A percentile compares a stretch with the other conserved stretches of the same genome.
phyloP scores from a whole-genome alignment of 2,888 invertebrate genomes.

The Apamea crenata region DNA sequence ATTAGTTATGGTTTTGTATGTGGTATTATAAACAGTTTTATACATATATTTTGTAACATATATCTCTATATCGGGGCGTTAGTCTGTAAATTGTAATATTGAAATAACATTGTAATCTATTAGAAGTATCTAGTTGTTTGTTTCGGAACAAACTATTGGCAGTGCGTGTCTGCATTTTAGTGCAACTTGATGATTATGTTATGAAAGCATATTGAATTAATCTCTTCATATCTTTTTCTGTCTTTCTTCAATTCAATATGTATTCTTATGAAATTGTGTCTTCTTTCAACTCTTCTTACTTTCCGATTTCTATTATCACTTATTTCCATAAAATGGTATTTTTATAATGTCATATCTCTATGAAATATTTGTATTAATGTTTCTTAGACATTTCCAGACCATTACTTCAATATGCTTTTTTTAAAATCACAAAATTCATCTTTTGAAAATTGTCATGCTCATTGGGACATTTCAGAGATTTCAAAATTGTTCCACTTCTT shows the following conservation, averaged over 20 bases:
- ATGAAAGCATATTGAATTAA: slow-evolving; percentile 89
- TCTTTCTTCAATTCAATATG: slow-evolving; percentile 58
- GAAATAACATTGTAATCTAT: slow-evolving; percentile 78
- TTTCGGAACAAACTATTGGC: slow-evolving; percentile 83
- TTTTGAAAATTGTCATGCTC: slow-evolving; percentile 79
- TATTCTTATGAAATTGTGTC: slow-evolving; percentile 51
- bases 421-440: slow-evolving; percentile 84
- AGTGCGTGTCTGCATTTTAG: slow-evolving; percentile 91
- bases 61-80: slow-evolving; percentile 84
- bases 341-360: slow-evolving; percentile 46
- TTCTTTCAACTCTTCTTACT: slow-evolving; percentile 7
- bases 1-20: slow-evolving; percentile 89
- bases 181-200: slow-evolving; percentile 85
- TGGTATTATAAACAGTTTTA: slow-evolving; percentile 82
- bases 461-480: slow-evolving; percentile 81
- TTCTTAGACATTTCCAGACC: slow-evolving; percentile 64
- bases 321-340: slow-evolving; percentile 39
- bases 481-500: slow-evolving; percentile 69
- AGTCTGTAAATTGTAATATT: slow-evolving; percentile 84
- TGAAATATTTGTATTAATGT: slow-evolving; percentile 48
- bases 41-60: slow-evolving; percentile 88
- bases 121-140: slow-evolving; percentile 82
- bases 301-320: slow-evolving; percentile 24
- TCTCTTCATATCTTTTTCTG: slow-evolving; percentile 67
- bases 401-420: slow-evolving; percentile 90